A percentile compares a stretch with the other conserved stretches of the same genome.
phyloP scores from a whole-genome alignment of 2,888 invertebrate species.

The Tanaodytes sp. region DNA sequence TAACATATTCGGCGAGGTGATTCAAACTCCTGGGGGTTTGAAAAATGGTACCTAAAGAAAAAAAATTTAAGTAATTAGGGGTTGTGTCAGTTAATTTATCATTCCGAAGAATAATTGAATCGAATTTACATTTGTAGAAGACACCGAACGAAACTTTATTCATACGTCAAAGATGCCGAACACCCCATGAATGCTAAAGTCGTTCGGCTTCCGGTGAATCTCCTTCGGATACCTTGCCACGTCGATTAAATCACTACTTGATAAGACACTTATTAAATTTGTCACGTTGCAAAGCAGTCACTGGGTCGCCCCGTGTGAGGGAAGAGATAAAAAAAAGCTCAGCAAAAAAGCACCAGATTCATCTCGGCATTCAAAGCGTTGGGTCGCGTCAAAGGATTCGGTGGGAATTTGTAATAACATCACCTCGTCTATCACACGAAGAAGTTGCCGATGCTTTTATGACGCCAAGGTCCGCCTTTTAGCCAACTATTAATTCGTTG shows the following conservation, averaged over 20 bases:
- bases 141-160: too few relatives aligned
- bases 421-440: slow-evolving; percentile 42
- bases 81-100: too few relatives aligned
- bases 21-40: too few relatives aligned
- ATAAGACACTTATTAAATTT: slow-evolving; percentile 49
- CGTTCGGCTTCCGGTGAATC: slow-evolving; percentile 44
- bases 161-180: slow-evolving; percentile 27
- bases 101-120: too few relatives aligned
- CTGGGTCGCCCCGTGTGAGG: too few relatives aligned
- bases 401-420: slow-evolving; percentile 51
- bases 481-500: too few relatives aligned
- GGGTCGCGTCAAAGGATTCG: slow-evolving; percentile 46
- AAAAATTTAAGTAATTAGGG: too few relatives aligned
- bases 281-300: slow-evolving; percentile 52
- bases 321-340: too few relatives aligned
- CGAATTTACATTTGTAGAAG: too few relatives aligned
- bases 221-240: slow-evolving; percentile 26
- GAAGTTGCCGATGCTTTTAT: slow-evolving; percentile 41
- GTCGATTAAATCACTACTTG: slow-evolving; percentile 49
- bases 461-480: slow-evolving; percentile 32
- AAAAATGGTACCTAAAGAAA: too few relatives aligned
- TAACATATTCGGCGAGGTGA: too few relatives aligned
- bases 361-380: slow-evolving; percentile 45
- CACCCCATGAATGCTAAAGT: slow-evolving; percentile 26
- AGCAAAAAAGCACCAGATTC: slow-evolving; percentile 39